Conservation (phyloP, 2,113 vertebrate species). For the Pipa parva region DNA sequence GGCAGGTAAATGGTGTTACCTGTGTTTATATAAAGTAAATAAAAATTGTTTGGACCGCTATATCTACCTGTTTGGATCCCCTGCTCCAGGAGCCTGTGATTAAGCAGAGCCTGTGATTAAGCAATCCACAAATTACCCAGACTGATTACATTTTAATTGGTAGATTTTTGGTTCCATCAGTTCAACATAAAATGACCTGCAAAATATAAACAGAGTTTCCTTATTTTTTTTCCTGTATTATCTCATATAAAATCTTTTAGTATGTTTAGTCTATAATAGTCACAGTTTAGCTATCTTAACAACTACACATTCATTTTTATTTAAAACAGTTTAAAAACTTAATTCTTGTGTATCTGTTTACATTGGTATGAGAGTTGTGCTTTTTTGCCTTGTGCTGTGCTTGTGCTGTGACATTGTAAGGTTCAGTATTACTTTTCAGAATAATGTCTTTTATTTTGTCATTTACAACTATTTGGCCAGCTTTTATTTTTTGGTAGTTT, state of each 20-base stretch:
- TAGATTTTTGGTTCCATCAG: no score
- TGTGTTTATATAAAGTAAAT: no score
- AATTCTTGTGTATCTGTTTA: conserved; percentile 79
- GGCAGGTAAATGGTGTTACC: no score
- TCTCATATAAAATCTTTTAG: conserved; percentile 65
- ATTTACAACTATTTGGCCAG: conserved; percentile 66
- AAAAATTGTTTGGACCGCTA: no score
- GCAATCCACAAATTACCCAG: no score
- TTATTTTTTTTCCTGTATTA: conserved; percentile 55
- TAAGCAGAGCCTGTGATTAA: no score
- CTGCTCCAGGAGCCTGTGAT: no score
- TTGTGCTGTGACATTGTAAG: conserved; percentile 85
- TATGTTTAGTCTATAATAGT: conserved; percentile 60
- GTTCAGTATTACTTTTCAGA: conserved; percentile 78
- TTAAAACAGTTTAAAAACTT: conserved; percentile 52
- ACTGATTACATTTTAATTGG: no score
- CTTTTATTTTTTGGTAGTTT: conserved; percentile 72
- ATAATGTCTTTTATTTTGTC: conserved; percentile 59
- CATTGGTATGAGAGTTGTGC: conserved; percentile 83
- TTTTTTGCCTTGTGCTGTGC: conserved; percentile 77
- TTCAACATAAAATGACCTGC: no score
- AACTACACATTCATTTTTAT: conserved; percentile 57
- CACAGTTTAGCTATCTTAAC: conserved; percentile 63
- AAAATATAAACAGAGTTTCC: not conserved
- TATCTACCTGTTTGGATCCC: no score